Evolutionary conservation across 2,797 vertebrate species (phyloP).

Genomic region (Macropus fuliginosus): DNA sequence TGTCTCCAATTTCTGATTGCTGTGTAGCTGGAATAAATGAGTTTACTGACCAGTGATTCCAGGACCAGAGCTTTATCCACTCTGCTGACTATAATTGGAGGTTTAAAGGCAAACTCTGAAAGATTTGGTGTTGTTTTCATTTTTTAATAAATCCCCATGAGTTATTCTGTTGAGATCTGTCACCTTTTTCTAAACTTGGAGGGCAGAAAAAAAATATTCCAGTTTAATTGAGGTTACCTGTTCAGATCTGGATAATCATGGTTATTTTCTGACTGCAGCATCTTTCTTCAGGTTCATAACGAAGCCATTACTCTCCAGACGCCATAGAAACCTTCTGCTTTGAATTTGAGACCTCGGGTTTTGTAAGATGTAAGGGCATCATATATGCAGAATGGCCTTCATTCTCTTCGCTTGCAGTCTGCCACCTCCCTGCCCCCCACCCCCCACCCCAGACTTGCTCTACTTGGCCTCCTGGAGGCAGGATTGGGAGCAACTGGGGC

Average conservation of each 20-base stretch:
- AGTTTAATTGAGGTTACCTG: not conserved
- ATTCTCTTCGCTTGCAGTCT: not conserved
- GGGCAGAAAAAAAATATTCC: not conserved
- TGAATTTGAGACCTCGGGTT: not conserved
- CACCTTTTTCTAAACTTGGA: not conserved
- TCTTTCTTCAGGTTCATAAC: not conserved
- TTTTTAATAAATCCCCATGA: not conserved
- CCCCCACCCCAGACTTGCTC: not conserved
- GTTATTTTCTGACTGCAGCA: not conserved
- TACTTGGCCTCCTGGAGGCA: not conserved
- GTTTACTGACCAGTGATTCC: not conserved
- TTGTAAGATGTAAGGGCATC: not conserved
- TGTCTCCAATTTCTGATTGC: too few species aligned
- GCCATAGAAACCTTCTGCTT: not conserved
- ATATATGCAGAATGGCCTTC: not conserved
- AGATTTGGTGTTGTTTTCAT: not conserved
- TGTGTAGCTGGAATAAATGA: too few species aligned
- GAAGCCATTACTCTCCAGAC: not conserved
- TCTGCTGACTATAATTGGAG: not conserved
- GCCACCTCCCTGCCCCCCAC: accelerated
- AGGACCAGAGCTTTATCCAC: not conserved
- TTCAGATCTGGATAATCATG: not conserved
- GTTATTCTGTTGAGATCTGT: not conserved
- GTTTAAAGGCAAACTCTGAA: not conserved
- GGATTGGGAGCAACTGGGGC: not conserved